Percentiles rank a stretch among this genome's conserved stretches.
phyloP scores from a whole-genome alignment of 2,797 vertebrate species.

The Tauraco hartlaubi region DNA sequence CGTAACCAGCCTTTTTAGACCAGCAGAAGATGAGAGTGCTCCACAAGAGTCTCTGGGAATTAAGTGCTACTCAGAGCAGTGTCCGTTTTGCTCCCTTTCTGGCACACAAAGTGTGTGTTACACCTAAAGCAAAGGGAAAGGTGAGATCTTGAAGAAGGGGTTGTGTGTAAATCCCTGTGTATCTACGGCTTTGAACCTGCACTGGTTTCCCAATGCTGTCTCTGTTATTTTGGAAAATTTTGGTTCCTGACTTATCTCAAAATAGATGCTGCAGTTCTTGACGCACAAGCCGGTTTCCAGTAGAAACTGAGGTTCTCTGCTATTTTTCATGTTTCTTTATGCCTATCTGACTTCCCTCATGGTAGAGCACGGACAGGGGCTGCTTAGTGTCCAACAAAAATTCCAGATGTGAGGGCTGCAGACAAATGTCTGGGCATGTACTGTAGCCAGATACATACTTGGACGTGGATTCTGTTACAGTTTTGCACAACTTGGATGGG shows the following conservation, averaged over 20 bases:
- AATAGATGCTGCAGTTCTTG: background rate
- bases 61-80: background rate
- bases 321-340: slow-evolving; percentile 41
- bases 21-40: background rate
- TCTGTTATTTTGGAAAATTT: slow-evolving; percentile 1
- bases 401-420: slow-evolving; percentile 32
- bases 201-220: background rate
- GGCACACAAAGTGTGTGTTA: background rate
- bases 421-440: slow-evolving; percentile 58
- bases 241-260: background rate
- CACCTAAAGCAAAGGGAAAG: background rate
- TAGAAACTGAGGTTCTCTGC: slow-evolving; percentile 16
- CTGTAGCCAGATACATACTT: slow-evolving; percentile 33
- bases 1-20: background rate
- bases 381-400: slow-evolving; percentile 43
- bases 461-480: slow-evolving; percentile 48
- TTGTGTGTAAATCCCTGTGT: background rate
- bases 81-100: background rate
- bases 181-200: background rate
- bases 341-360: slow-evolving; percentile 35
- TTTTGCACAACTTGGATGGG: slow-evolving; percentile 23
- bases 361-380: background rate
- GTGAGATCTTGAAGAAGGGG: background rate
- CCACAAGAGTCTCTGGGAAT: background rate
- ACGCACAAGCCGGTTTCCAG: background rate